Conservation (phyloP, 2,113 vertebrate genomes). For the Gobiocypris rarus region DNA sequence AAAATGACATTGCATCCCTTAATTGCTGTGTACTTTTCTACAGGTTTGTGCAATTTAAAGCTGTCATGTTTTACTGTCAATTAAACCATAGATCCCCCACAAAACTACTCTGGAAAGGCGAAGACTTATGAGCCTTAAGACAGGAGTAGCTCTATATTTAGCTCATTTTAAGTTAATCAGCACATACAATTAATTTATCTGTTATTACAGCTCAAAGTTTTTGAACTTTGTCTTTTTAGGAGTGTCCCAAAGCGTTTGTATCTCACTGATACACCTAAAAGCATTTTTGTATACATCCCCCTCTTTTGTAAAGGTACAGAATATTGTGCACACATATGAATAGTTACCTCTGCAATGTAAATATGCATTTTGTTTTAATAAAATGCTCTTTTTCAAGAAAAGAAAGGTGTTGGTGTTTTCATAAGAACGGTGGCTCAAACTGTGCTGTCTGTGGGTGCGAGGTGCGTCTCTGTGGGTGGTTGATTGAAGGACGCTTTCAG, state of each 20-base stretch:
- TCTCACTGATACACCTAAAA: slow-evolving; percentile 23
- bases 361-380: slow-evolving; percentile 81
- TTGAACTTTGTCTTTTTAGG: slow-evolving; percentile 26
- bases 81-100: neutral
- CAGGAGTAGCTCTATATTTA: slow-evolving; percentile 33
- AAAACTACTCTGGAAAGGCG: slow-evolving; percentile 25
- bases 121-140: slow-evolving; percentile 33
- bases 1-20: slow-evolving; percentile 28
- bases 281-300: slow-evolving; percentile 55
- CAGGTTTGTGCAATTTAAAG: slow-evolving; percentile 29
- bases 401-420: slow-evolving; percentile 2
- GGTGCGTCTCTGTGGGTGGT: neutral
- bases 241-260: slow-evolving; percentile 29
- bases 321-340: slow-evolving; percentile 60
- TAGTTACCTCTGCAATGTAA: slow-evolving; percentile 70
- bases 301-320: slow-evolving; percentile 67
- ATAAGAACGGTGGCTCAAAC: neutral
- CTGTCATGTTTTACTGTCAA: neutral
- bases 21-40: slow-evolving; percentile 32
- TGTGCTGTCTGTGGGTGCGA: slow-evolving; percentile 18
- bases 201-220: slow-evolving; percentile 14
- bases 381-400: slow-evolving; percentile 74
- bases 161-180: slow-evolving; percentile 15
- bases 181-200: neutral
- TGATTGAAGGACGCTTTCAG: slow-evolving; percentile 29